Evolutionary conservation across 2,888 invertebrate genomes (phyloP), one percentile per base, ranked within the genome.

Genomic region (Lingula anatina): DNA sequence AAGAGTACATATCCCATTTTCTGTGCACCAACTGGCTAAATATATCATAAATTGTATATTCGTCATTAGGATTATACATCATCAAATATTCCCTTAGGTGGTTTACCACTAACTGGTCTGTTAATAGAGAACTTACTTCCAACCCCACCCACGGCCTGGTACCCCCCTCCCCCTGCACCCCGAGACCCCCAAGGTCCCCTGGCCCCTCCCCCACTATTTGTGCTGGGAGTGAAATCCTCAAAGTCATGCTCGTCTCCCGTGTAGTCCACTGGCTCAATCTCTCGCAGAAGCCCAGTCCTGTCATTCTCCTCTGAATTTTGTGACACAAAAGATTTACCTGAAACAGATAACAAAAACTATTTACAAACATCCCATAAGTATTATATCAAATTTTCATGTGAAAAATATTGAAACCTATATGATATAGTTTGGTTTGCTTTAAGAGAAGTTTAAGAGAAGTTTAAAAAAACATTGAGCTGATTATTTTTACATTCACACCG

Each of bases 261-360:
- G 59, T 71, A 81, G 55, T 77, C 77, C n/a, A 78, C 63, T 0
- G 77, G 77, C 51, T 89, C 90, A 31, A 86, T 85, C 76, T 90
- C 88, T 57, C 85, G 81, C 20, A 91, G 81, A 24, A 91, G 82
- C 71, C 89, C 90, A 67, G 87, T 85, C 68, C 84, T 84, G 69
- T 87, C 87, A 74, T 86, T 85, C 68, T 87, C 87, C 73, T 83
- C 82, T 20, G 81, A 80, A 49, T 83, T 82, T 51, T 82, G 79
- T 48, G 81, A 61, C n/a, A 64, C 56, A 7, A 61, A 63, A 46
- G 65, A 62, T 47, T 51, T 50, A 36, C 50, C 61, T 56, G 52
- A 21, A 46, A 27, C 27, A 23, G 21, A 31, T 45, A 35, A 31
- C n/a, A n/a, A n/a, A n/a, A n/a, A n/a, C n/a, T n/a, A n/a, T n/a